A percentile compares a stretch with the other conserved stretches of the same genome.
phyloP scores from a whole-genome alignment of 2,888 invertebrate genomes.

The Leucophenga montana region DNA sequence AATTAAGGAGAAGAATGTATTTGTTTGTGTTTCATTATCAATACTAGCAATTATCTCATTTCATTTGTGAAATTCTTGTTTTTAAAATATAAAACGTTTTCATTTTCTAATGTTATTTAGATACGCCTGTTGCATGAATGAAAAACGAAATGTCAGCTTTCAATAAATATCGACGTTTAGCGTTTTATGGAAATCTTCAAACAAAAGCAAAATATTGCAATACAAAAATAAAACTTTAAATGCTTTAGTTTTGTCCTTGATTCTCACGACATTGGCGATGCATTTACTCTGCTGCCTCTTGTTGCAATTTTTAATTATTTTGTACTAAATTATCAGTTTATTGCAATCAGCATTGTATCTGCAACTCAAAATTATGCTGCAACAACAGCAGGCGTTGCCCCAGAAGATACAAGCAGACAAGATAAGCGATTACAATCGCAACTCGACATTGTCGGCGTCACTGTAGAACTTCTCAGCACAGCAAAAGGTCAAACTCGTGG shows the following conservation, averaged over 20 bases:
- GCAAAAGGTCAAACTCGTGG: not conserved
- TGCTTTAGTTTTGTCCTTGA: conserved; percentile 26
- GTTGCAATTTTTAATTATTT: conserved; percentile 56
- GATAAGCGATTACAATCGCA: conserved; percentile 21
- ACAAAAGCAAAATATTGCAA: not conserved
- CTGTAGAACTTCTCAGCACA: not conserved
- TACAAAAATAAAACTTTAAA: not conserved
- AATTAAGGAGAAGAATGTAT: too few species aligned
- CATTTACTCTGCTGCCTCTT: not conserved
- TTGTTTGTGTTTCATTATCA: too few species aligned
- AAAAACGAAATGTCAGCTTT: too few species aligned
- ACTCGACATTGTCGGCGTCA: too few species aligned
- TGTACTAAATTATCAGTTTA: conserved; percentile 63
- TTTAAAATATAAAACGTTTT: too few species aligned
- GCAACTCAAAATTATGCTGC: not conserved
- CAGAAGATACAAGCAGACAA: not conserved
- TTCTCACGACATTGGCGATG: not conserved
- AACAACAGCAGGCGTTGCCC: conserved; percentile 17
- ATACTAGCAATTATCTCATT: too few species aligned
- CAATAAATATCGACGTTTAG: too few species aligned
- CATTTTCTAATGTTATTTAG: too few species aligned
- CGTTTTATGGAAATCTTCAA: too few species aligned
- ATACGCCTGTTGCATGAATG: too few species aligned
- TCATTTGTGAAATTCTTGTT: too few species aligned
- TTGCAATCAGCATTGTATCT: conserved; percentile 61